Evolutionary conservation across 2,888 invertebrate species (phyloP).

Genomic region (Lasioglossum pauxillum): DNA sequence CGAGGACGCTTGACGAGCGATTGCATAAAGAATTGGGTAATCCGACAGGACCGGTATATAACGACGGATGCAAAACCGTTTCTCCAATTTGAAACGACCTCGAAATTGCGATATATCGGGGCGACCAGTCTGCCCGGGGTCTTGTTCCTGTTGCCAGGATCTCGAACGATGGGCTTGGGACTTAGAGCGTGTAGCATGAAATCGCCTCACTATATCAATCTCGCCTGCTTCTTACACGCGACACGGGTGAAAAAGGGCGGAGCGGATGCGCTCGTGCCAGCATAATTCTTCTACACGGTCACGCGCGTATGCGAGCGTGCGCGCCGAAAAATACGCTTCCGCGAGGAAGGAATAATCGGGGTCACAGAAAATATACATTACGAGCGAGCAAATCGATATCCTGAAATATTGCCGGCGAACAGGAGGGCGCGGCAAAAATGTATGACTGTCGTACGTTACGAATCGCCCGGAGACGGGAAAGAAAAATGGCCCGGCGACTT

Average conservation of each 20-base stretch:
- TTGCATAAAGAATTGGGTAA: conserved; percentile 70
- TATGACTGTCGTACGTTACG: conserved; percentile 39
- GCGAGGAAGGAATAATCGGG: conserved; percentile 43
- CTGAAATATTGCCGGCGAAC: conserved; percentile 33
- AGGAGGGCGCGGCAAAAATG: conserved; percentile 25
- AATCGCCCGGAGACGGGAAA: conserved; percentile 32
- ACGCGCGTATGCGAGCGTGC: conserved; percentile 8
- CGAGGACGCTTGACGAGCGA: conserved; percentile 58
- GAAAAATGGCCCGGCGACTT: conserved; percentile 38
- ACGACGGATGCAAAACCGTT: conserved; percentile 51
- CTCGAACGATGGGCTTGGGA: conserved; percentile 59
- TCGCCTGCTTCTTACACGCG: conserved; percentile 56
- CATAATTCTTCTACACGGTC: conserved; percentile 52
- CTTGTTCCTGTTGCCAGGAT: conserved; percentile 48
- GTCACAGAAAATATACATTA: conserved; percentile 42
- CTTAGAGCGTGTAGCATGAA: conserved; percentile 69
- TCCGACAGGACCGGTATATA: conserved; percentile 66
- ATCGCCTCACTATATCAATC: conserved; percentile 74
- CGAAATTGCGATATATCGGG: conserved; percentile 61
- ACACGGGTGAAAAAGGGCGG: conserved; percentile 39
- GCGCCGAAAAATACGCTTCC: conserved; percentile 33
- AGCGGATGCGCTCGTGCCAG: conserved; percentile 30
- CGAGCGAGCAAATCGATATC: conserved; percentile 43
- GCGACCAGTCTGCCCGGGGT: conserved; percentile 45
- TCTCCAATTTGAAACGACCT: conserved; percentile 62